phyloP scores from a whole-genome alignment of 2,797 vertebrate genomes.

The Tangara arthus region DNA sequence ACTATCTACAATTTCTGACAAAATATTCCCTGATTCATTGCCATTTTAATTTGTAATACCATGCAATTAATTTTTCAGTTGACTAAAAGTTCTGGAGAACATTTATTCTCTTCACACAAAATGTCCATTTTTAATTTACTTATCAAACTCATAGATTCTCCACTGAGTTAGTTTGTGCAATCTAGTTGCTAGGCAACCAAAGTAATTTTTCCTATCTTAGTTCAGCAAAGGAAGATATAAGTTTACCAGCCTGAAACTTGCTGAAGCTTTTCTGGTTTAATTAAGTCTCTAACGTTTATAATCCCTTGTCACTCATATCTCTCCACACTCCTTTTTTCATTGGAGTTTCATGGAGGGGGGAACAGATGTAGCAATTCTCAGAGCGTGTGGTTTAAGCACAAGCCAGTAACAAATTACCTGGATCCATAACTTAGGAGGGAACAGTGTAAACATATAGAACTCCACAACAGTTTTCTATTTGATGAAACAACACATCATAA shows the following conservation, averaged over 20 bases:
- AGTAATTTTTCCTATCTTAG: slow-evolving; percentile 18
- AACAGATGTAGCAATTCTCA: neutral
- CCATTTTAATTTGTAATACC: neutral
- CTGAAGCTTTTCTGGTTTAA: slow-evolving; percentile 20
- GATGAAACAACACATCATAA: neutral
- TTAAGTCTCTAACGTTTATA: slow-evolving; percentile 8
- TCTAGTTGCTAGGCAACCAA: slow-evolving; percentile 45
- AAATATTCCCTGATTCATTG: neutral
- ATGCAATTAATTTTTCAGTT: neutral
- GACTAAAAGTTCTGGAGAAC: neutral
- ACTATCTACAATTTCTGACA: neutral
- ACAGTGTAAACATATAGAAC: neutral
- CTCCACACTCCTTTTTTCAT: neutral
- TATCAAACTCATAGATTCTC: neutral
- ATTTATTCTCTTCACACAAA: neutral
- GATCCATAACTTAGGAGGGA: neutral
- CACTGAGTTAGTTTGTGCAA: neutral
- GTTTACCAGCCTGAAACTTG: neutral
- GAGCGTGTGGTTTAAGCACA: neutral
- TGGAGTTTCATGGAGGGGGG: neutral
- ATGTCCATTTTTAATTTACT: slow-evolving; percentile 10
- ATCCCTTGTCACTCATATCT: neutral
- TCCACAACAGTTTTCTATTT: neutral
- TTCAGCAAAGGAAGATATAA: neutral
- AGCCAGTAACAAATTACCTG: neutral